phyloP scores from a whole-genome alignment of 2,888 invertebrate genomes.

The Ceraclea dissimilis region DNA sequence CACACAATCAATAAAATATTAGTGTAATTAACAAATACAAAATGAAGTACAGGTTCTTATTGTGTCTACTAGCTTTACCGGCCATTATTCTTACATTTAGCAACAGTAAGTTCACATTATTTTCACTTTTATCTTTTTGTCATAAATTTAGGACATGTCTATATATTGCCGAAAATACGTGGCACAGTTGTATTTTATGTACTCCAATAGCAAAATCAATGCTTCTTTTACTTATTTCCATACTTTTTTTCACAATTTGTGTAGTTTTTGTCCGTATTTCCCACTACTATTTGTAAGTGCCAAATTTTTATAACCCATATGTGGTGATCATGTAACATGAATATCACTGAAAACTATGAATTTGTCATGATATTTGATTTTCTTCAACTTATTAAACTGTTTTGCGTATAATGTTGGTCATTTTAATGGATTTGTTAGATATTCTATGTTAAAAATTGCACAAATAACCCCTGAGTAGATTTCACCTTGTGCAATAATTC shows the following conservation, averaged over 20 bases:
- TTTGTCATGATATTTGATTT: background rate
- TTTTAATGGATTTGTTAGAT: no score
- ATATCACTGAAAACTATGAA: background rate
- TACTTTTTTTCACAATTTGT: no score
- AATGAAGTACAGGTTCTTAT: conserved; percentile 64
- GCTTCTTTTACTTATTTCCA: no score
- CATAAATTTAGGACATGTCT: conserved; percentile 21
- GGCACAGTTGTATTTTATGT: conserved; percentile 33
- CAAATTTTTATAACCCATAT: background rate
- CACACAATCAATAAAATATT: no score
- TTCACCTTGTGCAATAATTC: no score
- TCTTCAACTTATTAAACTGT: no score
- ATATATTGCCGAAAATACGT: conserved; percentile 34
- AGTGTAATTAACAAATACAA: conserved; percentile 28
- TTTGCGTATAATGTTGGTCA: no score
- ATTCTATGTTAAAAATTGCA: no score
- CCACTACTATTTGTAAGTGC: no score
- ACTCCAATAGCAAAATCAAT: no score
- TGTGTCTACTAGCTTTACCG: conserved; percentile 53
- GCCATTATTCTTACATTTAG: conserved; percentile 63
- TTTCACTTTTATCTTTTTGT: conserved; percentile 29
- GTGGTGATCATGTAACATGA: background rate
- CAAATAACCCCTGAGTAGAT: no score
- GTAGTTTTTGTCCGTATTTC: no score
- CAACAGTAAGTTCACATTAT: conserved; percentile 55